Percentiles rank a stretch among this genome's conserved stretches.
Evolutionary conservation across 2,797 vertebrate species (phyloP).

Genomic region (Sylvia borin): DNA sequence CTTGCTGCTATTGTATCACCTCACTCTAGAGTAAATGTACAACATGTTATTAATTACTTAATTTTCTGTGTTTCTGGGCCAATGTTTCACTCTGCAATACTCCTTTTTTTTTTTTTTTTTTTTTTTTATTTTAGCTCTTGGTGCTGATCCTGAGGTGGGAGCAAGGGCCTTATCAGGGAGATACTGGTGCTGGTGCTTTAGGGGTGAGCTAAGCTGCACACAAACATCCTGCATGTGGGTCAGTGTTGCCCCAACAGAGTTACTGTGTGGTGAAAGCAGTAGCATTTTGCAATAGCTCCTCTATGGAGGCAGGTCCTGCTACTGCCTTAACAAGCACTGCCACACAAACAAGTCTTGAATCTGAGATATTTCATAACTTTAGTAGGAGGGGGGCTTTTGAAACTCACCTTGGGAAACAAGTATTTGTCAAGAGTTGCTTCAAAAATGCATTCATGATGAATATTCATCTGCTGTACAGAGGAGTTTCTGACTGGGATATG

Average conservation of each 20-base stretch:
- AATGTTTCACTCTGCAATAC: background rate
- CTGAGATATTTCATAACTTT: background rate
- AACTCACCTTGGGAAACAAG: background rate
- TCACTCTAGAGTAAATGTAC: background rate
- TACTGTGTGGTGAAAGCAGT: background rate
- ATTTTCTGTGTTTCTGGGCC: background rate
- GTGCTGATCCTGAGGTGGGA: background rate
- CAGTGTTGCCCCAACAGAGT: background rate
- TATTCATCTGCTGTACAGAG: constrained; percentile 12
- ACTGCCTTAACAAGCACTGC: background rate
- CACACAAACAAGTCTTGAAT: background rate
- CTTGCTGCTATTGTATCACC: background rate
- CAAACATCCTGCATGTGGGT: background rate
- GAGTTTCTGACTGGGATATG: constrained; percentile 10
- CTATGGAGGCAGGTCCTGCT: background rate
- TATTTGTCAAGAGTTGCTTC: background rate
- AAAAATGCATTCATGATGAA: background rate
- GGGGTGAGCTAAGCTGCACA: background rate
- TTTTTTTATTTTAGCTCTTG: background rate
- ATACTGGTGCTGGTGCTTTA: background rate
- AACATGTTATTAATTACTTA: background rate
- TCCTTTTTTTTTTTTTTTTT: background rate
- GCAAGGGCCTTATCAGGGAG: background rate
- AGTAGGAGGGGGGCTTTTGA: background rate
- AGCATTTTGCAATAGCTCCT: background rate